Conservation (phyloP, 2,797 vertebrate genomes). For the Falco cherrug region DNA sequence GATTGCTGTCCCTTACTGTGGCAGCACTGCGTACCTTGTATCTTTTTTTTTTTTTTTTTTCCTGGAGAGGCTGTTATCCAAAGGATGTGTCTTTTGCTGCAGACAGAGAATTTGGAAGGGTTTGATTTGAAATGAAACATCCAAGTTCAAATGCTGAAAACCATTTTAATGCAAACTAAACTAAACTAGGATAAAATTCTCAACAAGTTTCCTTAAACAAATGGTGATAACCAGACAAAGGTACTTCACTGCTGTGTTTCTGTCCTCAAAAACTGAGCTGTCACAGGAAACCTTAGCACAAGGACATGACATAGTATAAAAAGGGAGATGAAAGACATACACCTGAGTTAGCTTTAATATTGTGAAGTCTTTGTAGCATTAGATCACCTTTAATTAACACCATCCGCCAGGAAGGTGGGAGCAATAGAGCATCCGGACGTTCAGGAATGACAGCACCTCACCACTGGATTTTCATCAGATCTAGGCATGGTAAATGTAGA, state of each 20-base stretch:
- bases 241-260: not conserved
- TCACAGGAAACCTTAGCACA: not conserved
- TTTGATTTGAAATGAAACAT: not conserved
- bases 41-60: not conserved
- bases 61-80: not conserved
- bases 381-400: not conserved
- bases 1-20: not conserved
- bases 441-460: not conserved
- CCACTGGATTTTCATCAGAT: not conserved
- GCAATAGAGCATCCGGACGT: not conserved
- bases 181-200: not conserved
- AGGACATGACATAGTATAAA: not conserved
- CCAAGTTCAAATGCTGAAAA: not conserved
- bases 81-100: not conserved
- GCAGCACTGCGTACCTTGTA: rapidly evolving
- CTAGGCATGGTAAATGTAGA: not conserved
- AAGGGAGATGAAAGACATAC: not conserved
- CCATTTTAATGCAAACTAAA: not conserved
- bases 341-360: not conserved
- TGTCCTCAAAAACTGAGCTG: not conserved
- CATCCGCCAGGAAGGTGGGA: not conserved
- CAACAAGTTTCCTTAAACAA: not conserved
- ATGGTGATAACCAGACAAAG: not conserved
- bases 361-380: not conserved
- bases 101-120: rapidly evolving